phyloP scores from a whole-genome alignment of 1,140 invertebrate species.

The Drosophila mayri region DNA sequence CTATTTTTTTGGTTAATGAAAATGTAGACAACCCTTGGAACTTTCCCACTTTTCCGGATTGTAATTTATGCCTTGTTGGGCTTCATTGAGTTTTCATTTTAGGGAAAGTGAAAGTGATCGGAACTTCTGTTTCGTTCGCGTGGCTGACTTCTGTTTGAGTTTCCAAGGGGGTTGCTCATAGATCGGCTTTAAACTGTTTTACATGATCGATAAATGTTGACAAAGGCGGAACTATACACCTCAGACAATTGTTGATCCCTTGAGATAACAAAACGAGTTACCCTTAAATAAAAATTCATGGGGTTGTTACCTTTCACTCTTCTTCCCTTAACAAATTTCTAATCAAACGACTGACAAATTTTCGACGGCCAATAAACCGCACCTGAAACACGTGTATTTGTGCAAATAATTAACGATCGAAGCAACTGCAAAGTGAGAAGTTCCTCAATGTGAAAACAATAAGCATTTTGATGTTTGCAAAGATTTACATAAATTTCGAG shows the following conservation, averaged over 20 bases:
- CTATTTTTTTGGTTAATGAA: constrained; percentile 63
- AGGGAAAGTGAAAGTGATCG: constrained; percentile 52
- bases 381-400: constrained; percentile 47
- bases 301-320: constrained; percentile 3
- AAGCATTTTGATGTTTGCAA: constrained; percentile 2
- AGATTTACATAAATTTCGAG: constrained; percentile 42
- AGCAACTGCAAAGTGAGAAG: constrained; percentile 18
- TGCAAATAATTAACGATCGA: constrained; percentile 24
- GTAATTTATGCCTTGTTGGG: constrained; percentile 71
- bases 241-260: constrained; percentile 32
- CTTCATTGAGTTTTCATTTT: constrained; percentile 54
- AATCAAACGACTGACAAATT: constrained; percentile 32
- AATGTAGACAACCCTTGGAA: constrained; percentile 49
- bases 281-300: constrained; percentile 9
- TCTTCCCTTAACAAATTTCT: constrained; percentile 8
- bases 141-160: constrained; percentile 34
- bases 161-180: constrained; percentile 12
- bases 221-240: constrained; percentile 23
- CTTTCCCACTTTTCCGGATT: background rate
- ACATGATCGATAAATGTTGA: constrained; percentile 25
- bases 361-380: constrained; percentile 23
- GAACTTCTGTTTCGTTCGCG: constrained; percentile 48
- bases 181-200: constrained; percentile 28
- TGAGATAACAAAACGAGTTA: constrained; percentile 30
- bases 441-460: constrained; percentile 31